Evolutionary conservation across 2,797 vertebrate species (phyloP), one percentile per base, ranked within the genome.

Genomic region (Phoeniculus purpureus): DNA sequence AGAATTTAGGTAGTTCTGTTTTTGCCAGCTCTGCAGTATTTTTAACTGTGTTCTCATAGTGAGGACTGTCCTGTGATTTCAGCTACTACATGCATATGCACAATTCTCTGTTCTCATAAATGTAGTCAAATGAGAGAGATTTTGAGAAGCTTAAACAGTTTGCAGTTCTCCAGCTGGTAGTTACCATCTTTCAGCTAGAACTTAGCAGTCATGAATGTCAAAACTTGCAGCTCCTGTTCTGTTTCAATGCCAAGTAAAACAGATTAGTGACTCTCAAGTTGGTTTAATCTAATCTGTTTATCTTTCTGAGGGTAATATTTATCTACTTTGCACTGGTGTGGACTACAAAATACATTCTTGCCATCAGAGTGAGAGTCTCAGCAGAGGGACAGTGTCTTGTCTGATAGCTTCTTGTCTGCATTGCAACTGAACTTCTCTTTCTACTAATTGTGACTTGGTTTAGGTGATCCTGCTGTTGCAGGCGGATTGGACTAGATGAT

Each of bases 221-320:
- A 88, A 93, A 94, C 80, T 90, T 55, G 25, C 64, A 56, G 56
- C 20, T 91, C 40, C 52, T 92, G 27, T 75, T 90, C 64, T 91
- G 74, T 79, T 86, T 91, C 56, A 75, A 0, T 75, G 91, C 87
- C 87, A 93, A 93, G 82, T 81, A 70, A 93, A 93, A 93, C 77
- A 91, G 73, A 89, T 91, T 62, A 92, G 59, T 2, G 3, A 43
- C 40, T 70, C 72, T 94, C 67, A 76, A 52, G 16, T 81, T 86
- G 77, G 26, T 89, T 81, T 92, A 81, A 81, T 93, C 79, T 95
- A 85, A 82, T 94, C 70, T 87, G 77, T 78, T 81, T 89, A 81
- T 96, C 70, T 92, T 85, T 65, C 48, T 59, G 62, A 87, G 52
- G 65, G 43, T 85, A 92, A 40, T 94, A 78, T 95, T 93, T 93